phyloP scores from a whole-genome alignment of 1,140 invertebrate species.

The Aleiodes sp. region DNA sequence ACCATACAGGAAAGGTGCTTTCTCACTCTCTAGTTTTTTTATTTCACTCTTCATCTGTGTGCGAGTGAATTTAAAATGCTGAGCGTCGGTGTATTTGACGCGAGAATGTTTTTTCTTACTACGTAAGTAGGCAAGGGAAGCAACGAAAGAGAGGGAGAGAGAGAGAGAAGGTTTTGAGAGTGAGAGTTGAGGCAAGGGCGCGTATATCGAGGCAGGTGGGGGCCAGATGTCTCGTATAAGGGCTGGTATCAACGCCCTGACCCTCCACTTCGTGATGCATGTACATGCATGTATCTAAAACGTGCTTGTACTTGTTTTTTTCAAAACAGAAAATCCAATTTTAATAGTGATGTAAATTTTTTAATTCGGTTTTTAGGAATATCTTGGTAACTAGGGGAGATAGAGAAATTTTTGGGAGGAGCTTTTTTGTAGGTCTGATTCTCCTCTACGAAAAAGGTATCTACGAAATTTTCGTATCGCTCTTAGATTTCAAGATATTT shows the following conservation, averaged over 20 bases:
- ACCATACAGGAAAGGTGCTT: background rate
- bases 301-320: conserved; percentile 25
- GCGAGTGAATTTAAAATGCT: background rate
- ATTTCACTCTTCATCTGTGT: background rate
- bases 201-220: conserved; percentile 64
- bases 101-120: conserved; percentile 43
- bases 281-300: conserved; percentile 30
- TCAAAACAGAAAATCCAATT: background rate
- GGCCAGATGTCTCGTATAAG: conserved; percentile 62
- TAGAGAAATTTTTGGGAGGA: no score
- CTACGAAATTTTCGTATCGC: no score
- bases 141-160: conserved; percentile 37
- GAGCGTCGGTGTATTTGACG: conserved; percentile 35
- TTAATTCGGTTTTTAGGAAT: background rate
- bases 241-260: conserved; percentile 52
- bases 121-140: background rate
- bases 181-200: conserved; percentile 38
- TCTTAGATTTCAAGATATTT: no score
- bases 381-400: no score
- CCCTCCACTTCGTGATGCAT: conserved; percentile 36
- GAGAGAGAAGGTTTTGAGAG: conserved; percentile 41
- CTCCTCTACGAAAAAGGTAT: no score
- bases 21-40: conserved; percentile 24
- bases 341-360: background rate
- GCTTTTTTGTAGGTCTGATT: no score